Evolutionary conservation across 2,888 invertebrate species (phyloP).

Genomic region (Pachymerium ferrugineum): DNA sequence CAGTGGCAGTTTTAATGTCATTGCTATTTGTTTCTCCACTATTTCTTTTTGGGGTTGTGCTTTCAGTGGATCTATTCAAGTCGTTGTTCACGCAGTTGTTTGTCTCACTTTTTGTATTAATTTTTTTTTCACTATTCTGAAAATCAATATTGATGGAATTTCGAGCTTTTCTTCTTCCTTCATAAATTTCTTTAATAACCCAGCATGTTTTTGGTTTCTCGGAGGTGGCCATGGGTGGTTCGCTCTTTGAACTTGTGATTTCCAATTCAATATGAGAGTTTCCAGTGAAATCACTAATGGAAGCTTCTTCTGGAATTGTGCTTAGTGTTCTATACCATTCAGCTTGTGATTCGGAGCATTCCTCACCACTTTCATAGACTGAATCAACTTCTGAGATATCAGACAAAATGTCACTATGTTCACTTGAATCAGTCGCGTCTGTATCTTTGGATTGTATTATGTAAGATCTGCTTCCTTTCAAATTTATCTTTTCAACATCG

Average conservation of each 20-base stretch:
- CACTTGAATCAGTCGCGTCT: background rate
- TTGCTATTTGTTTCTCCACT: too few species aligned
- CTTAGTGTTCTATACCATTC: background rate
- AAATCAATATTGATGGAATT: too few species aligned
- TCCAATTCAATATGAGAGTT: background rate
- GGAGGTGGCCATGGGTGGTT: background rate
- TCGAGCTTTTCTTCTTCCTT: too few species aligned
- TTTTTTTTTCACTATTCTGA: too few species aligned
- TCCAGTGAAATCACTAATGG: background rate
- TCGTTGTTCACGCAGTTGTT: too few species aligned
- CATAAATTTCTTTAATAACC: background rate
- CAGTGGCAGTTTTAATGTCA: too few species aligned
- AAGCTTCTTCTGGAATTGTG: background rate
- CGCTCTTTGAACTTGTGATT: background rate
- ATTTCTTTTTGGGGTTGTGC: too few species aligned
- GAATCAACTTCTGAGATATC: background rate
- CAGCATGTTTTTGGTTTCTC: background rate
- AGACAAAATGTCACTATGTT: background rate
- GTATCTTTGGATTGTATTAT: background rate
- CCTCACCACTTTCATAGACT: background rate
- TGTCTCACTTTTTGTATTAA: too few species aligned
- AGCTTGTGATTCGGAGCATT: background rate
- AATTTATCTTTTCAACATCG: background rate
- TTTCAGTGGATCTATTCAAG: too few species aligned
- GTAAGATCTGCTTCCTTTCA: conserved; percentile 9